Evolutionary conservation across 1,140 invertebrate genomes (phyloP), one percentile per base, ranked within the genome.

Genomic region (Drosophila simulans): DNA sequence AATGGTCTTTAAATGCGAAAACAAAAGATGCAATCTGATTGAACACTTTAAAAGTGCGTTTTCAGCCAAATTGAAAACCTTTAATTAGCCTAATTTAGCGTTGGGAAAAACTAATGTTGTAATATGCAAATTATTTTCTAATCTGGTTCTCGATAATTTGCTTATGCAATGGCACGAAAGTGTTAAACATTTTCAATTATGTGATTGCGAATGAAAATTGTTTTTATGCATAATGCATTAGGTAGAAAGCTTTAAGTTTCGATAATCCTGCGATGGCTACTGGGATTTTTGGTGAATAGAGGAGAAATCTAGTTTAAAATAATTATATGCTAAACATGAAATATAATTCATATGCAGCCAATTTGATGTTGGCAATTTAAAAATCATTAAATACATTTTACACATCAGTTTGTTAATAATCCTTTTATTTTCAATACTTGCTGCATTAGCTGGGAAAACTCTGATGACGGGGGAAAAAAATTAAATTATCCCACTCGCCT

Each of bases 101-200:
- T 34, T 11, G 27, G 10, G 35, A 37, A 5, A 39, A 51, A 13
- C 25, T 22, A 31, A 17, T 40, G 31, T 39, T 15, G 35, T 60
- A 39, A 74, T 34, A 74, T 74, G 58, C 51, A 75, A 74, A 76
- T 53, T 58, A 35, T 37, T 68, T 70, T 35, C 52, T 55, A 57
- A 71, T 71, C 68, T 40, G 43, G 27, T 37, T 17, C 69, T 22
- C 5, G 27, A 35, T 72, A 52, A 53, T 71, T 60, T 73, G 68
- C 48, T 73, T 72, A 60, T 66, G 42, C 54, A 66, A 35, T 46
- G 31, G 42, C 48, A 51, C 43, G 73, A 56, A 66, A 66, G 53
- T 66, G 72, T 76, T 76, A 57, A 59, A 55, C 12, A 54, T 59
- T 43, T 68, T 51, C 74, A 34, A 60, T 76, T 66, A 76, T 66